A percentile compares a stretch with the other conserved stretches of the same genome.
These are phyloP conservation scores for Poecilia latipinna DNA, from an alignment of 2,113 vertebrate species.

Conservation along the genomic window DNA sequence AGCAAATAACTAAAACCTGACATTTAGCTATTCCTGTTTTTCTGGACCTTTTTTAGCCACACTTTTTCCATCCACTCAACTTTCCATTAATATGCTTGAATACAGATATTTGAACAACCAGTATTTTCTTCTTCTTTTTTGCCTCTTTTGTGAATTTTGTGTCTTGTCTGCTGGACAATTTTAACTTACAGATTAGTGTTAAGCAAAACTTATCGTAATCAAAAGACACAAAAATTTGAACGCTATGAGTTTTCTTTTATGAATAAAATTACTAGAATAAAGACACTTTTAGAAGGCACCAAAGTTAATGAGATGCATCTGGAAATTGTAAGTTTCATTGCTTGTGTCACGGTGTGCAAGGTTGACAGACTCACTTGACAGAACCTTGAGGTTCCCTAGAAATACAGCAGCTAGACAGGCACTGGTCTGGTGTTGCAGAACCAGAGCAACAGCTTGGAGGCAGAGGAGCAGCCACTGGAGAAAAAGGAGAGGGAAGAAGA, in stretches of 20 bases:
- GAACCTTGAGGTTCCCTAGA: slow-evolving; percentile 70
- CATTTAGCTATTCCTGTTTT: background rate
- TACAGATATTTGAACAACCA: background rate
- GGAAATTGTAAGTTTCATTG: background rate
- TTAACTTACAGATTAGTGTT: background rate
- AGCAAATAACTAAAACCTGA: background rate
- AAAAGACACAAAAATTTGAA: background rate
- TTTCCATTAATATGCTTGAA: background rate
- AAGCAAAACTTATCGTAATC: background rate
- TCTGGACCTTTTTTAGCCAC: background rate
- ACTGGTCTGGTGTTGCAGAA: slow-evolving; percentile 94
- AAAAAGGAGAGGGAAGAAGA: slow-evolving; percentile 48
- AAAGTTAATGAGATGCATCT: background rate
- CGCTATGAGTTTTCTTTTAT: background rate
- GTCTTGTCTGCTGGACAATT: background rate
- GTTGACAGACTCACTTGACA: slow-evolving; percentile 78
- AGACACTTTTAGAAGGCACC: background rate
- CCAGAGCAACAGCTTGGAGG: slow-evolving; percentile 93
- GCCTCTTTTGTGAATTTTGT: too few relatives aligned
- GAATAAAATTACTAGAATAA: background rate
- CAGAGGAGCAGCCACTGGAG: slow-evolving; percentile 91
- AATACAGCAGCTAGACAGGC: slow-evolving; percentile 87
- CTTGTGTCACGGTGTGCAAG: slow-evolving; percentile 12
- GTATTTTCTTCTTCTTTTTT: too few relatives aligned
- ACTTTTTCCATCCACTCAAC: background rate